Evolutionary conservation across 2,113 vertebrate species (phyloP), one percentile per base, ranked within the genome.

Genomic region (Syrrhaptes paradoxus): DNA sequence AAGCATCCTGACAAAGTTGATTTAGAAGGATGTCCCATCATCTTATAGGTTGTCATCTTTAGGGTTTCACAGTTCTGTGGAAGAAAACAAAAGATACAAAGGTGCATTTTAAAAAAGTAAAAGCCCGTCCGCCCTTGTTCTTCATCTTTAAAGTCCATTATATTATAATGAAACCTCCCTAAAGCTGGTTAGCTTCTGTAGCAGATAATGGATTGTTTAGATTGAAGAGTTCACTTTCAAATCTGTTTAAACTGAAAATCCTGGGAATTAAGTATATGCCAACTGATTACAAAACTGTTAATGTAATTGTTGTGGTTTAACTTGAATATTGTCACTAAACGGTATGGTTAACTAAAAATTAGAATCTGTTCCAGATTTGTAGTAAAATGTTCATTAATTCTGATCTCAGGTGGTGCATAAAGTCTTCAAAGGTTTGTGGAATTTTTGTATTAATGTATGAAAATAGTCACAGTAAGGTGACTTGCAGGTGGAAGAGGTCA

Each of bases 1-100:
- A 93, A 82, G 73, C 36, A 36, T 78, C 41, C 66, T 93, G 90
- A 38, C 83, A 62, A 31, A 79, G 46, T 75, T 89, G 29, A 55
- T 83, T 94, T 89, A 31, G 43, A 66, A 79, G 26, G 14, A 90
- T 82, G 79, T 49, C 38, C 32, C 7, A 0, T 70, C 19, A 18
- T 79, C 12, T 85, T 70, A 5, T 1, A 28, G 32, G 59, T 80
- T 48, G 28, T 92, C 55, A 34, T 74, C 26, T 72, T 78, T 34
- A 54, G 48, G 13, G 6, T 89, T 86, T 90, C 22, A 57, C 36
- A 65, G 5, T 57, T 84, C 34, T 61, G 7, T 90, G 49, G 26
- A 78, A 90, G 65, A 79, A 68, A 84, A 79, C 6, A 68, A n/a
- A 59, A 93, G 18, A 12, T 67, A 14, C 7, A 38, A 43, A 80